Base-by-base conservation (phyloP, 2,113 vertebrate genomes). In the Hoplias malabaricus region DNA sequence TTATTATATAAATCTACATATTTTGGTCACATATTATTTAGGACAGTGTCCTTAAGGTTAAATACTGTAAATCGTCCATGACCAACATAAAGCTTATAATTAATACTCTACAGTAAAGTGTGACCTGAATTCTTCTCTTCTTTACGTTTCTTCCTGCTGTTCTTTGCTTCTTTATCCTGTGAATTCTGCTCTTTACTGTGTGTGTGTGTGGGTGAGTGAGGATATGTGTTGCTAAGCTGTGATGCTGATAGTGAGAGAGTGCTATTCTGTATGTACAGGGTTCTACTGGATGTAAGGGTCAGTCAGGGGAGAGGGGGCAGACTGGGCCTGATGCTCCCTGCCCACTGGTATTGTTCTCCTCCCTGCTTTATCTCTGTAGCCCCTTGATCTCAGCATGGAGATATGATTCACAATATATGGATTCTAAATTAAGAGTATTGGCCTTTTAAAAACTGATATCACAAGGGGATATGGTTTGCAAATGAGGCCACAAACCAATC, bases 271-370 rank as follows among this genome's bases (percentile, higher is more conserved):
- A 40, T 66, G 67, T 74, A n/a, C 82, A 86, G 84, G 84, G 78
- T 33, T 42, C 69, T 82, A 75, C 79, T 4, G 84, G 74, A 70
- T 81, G 80, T 86, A 84, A 86, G 73, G 73, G 50, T 50, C 82
- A 74, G 72, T 57, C 77, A 53, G 78, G 75, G 36, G 78, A 81
- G 57, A 78, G 21, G 8, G 81, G 81, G 75, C 78, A 76, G 25
- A 19, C 38, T 56, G 67, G 57, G 68, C 50, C 71, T 38, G 75
- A 84, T 16, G 71, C 68, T 59, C 84, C 84, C 78, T 86, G 84
- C 61, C 80, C 77, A 65, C 78, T 84, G 84, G 84, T 86, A 86
- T 63, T 78, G 82, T 86, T 84, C 75, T 25, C 63, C 77, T 82
- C 63, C 43, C 69, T 85, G 77, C 40, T 53, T 34, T 73, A 23